Percentiles rank a stretch among this genome's conserved stretches.
Conservation (phyloP, 2,888 invertebrate genomes). For the Ctena decussata region DNA sequence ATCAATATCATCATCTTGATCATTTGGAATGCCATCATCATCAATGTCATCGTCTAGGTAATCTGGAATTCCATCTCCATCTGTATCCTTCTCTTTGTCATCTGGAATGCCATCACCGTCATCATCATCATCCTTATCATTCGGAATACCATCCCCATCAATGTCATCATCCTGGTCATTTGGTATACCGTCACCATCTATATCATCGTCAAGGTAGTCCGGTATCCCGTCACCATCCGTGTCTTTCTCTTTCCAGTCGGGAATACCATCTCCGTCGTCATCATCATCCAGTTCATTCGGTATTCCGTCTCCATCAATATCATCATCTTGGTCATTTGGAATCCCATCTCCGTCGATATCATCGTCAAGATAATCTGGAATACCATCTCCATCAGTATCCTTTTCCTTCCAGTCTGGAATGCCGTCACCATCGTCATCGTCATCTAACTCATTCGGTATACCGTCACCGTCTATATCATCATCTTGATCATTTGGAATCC, state of each 20-base stretch:
- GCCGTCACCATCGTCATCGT: conserved; percentile 83
- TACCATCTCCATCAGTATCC: conserved; percentile 74
- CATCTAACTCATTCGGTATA: conserved; percentile 79
- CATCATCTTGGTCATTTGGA: conserved; percentile 77
- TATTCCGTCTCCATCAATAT: conserved; percentile 76
- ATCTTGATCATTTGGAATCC: conserved; percentile 74
- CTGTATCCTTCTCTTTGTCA: conserved; percentile 72
- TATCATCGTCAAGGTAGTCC: conserved; percentile 76
- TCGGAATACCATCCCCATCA: conserved; percentile 81
- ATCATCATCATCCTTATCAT: conserved; percentile 75
- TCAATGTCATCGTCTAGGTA: conserved; percentile 76
- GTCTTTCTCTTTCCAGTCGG: conserved; percentile 78
- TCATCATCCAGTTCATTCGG: conserved; percentile 77
- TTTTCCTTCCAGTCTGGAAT: conserved; percentile 75
- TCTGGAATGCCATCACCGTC: conserved; percentile 85
- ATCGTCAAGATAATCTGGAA: conserved; percentile 73
- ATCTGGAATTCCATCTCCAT: conserved; percentile 80
- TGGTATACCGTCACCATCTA: conserved; percentile 84
- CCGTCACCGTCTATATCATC: conserved; percentile 81
- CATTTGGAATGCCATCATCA: conserved; percentile 81
- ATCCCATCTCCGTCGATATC: conserved; percentile 81
- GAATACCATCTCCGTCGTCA: conserved; percentile 77
- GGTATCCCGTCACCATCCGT: conserved; percentile 79
- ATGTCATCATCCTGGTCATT: conserved; percentile 77
- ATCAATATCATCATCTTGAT: conserved; percentile 56